Conservation (phyloP, 2,113 vertebrate species). For the Rhineura floridana region DNA sequence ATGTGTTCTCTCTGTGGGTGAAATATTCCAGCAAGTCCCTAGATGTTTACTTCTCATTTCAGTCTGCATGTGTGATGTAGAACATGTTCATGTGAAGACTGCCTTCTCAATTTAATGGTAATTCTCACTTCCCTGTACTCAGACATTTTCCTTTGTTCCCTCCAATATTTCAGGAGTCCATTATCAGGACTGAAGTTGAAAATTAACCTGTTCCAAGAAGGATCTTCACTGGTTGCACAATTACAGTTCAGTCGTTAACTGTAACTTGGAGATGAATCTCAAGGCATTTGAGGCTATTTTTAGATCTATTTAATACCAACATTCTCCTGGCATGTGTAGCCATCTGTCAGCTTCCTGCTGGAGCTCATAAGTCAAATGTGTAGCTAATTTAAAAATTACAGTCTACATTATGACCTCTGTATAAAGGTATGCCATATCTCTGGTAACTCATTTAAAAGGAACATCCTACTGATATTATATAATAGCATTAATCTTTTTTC, state of each 20-base stretch:
- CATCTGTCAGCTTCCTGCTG: constrained; percentile 41
- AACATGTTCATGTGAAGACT: too few species aligned
- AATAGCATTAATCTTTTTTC: not conserved
- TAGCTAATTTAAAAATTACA: constrained; percentile 37
- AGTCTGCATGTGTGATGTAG: too few species aligned
- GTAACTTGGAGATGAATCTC: constrained; percentile 29
- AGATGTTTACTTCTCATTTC: too few species aligned
- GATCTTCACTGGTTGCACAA: not conserved
- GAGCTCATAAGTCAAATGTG: constrained; percentile 36
- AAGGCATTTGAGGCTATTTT: constrained; percentile 2
- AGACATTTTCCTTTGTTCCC: not conserved
- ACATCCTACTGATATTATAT: not conserved
- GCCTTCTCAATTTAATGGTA: too few species aligned
- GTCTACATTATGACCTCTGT: constrained; percentile 8
- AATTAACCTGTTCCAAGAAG: constrained; percentile 7
- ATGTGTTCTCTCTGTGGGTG: too few species aligned
- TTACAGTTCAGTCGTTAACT: constrained; percentile 5
- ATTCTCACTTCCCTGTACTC: too few species aligned
- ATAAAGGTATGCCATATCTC: constrained; percentile 19
- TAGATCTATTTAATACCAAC: constrained; percentile 14
- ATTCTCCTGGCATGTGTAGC: constrained; percentile 32
- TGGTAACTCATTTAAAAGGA: constrained; percentile 25
- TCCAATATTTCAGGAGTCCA: not conserved
- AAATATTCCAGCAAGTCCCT: too few species aligned
- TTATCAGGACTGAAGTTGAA: not conserved